Base-by-base conservation (phyloP, 2,888 invertebrate genomes). In the Pseudoips prasinana region DNA sequence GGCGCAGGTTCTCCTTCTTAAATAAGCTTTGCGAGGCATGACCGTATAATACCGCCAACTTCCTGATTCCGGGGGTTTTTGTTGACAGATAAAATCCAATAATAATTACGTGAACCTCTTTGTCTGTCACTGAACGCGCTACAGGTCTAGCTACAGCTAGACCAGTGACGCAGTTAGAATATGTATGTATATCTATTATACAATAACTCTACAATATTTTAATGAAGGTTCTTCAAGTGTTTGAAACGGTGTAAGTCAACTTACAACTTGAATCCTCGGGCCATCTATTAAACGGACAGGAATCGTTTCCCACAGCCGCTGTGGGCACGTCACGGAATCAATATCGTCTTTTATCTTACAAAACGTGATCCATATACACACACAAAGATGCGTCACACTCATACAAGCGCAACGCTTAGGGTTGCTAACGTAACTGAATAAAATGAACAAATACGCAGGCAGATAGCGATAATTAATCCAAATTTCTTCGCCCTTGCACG, bases 311-410 rank as follows among this genome's bases (percentile, higher is more conserved):
- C 87, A 87, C 85, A 83, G 83, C 75, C 75, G 79, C 73, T 68
- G 75, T 69, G 74, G 65, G 66, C 76, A 78, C 85, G 85, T 84
- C 84, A 87, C 86, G 86, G 81, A 87, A 87, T 87, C 87, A 86
- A 87, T 87, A 87, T 83, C 79, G 77, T 74, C 84, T 87, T 85
- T 86, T 88, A 87, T 87, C 83, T 87, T 80, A 78, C 72, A 73
- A 80, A 80, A 82, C 85, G 83, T 83, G 84, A 78, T 78, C 73
- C 70, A 80, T 75, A 83, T 79, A 78, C 42, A 30, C 43, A 36
- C 57, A 48, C 28, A 2, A 5, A 3, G 4, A 20, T 7, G 44
- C 39, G 46, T 46, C 41, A 46, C 58, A 54, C 62, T 50, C 61
- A 63, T 58, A 59, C 68, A 55, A 48, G 43, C 47, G 48, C 38